Evolutionary conservation across 2,888 invertebrate species (phyloP).

Genomic region (Thysanoteuthis rhombus): DNA sequence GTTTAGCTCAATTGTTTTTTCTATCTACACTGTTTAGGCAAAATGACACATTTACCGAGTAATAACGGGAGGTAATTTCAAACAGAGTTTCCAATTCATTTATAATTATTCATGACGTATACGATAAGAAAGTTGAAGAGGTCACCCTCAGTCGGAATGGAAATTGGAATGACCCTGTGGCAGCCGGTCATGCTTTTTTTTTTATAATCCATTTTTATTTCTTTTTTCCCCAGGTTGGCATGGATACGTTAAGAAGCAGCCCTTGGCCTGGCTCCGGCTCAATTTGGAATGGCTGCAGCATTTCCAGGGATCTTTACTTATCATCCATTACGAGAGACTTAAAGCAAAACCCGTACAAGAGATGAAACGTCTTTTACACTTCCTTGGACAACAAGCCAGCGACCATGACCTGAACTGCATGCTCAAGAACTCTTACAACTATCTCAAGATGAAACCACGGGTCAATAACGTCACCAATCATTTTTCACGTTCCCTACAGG

Average conservation of each 20-base stretch:
- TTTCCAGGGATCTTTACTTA: conserved; percentile 40
- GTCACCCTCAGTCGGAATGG: too few species aligned
- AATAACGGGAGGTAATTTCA: too few species aligned
- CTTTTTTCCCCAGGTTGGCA: too few species aligned
- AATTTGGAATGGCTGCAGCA: conserved; percentile 43
- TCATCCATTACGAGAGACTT: conserved; percentile 39
- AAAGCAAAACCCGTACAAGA: conserved; percentile 34
- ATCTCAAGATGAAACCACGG: conserved; percentile 34
- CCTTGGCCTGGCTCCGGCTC: conserved; percentile 39
- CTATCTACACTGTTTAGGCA: too few species aligned
- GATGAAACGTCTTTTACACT: conserved; percentile 37
- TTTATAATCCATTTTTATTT: too few species aligned
- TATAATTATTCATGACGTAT: too few species aligned
- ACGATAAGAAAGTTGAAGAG: too few species aligned
- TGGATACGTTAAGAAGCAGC: conserved; percentile 33
- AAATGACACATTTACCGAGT: too few species aligned
- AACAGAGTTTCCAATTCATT: too few species aligned
- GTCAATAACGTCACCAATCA: not conserved
- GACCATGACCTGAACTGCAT: conserved; percentile 39
- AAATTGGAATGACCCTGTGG: too few species aligned
- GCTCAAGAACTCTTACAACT: conserved; percentile 37
- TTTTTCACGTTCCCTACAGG: not conserved
- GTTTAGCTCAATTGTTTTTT: too few species aligned
- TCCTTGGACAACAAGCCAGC: conserved; percentile 34
- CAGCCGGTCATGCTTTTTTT: too few species aligned